Conservation (phyloP, 2,797 vertebrate genomes). For the Otus scops region DNA sequence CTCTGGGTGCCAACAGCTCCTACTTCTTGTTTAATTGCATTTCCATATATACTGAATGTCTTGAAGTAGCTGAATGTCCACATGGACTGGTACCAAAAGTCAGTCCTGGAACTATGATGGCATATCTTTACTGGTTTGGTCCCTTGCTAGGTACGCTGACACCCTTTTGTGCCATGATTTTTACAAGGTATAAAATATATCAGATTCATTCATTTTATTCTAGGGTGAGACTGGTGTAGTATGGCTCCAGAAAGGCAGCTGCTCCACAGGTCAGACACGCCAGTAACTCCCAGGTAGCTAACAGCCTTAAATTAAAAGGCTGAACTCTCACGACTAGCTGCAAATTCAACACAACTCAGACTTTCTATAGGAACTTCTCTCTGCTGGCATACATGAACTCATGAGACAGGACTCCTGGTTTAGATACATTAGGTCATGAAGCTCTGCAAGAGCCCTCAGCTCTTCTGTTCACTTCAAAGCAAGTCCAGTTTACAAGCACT, state of each 20-base stretch:
- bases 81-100: background rate
- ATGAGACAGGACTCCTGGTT: background rate
- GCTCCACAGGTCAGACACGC: background rate
- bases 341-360: background rate
- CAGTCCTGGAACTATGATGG: background rate
- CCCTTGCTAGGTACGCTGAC: background rate
- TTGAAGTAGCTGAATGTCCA: background rate
- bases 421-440: background rate
- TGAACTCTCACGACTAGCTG: background rate
- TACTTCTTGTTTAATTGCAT: background rate
- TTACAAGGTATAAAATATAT: background rate
- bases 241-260: background rate
- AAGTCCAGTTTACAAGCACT: background rate
- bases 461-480: background rate
- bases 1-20: background rate
- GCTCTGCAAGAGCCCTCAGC: background rate
- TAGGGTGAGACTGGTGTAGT: background rate
- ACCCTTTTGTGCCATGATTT: background rate
- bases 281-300: background rate
- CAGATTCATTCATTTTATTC: background rate
- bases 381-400: background rate
- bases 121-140: background rate
- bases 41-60: background rate
- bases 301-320: background rate
- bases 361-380: background rate